Evolutionary conservation across 2,888 invertebrate genomes (phyloP).

Genomic region (Pammene fasciana): DNA sequence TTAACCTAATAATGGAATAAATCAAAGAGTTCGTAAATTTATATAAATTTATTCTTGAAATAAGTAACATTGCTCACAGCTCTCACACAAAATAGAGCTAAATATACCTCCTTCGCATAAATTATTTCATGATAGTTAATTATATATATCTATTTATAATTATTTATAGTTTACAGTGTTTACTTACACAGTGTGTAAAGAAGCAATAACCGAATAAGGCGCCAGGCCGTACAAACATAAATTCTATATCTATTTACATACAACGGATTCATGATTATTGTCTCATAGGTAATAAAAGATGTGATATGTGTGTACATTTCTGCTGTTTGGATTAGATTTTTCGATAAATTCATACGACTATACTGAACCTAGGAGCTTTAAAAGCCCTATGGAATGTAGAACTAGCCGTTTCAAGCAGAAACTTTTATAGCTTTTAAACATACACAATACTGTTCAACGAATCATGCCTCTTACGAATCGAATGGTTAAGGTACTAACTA

Average conservation of each 20-base stretch:
- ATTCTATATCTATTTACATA: slow-evolving; percentile 43
- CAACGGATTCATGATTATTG: slow-evolving; percentile 40
- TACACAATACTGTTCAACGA: slow-evolving; percentile 13
- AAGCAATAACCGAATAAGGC: slow-evolving; percentile 47
- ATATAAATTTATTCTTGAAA: slow-evolving; percentile 68
- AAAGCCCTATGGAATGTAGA: slow-evolving; percentile 64
- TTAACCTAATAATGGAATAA: neutral
- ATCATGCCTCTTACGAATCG: neutral
- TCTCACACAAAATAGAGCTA: slow-evolving; percentile 58
- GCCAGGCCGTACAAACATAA: slow-evolving; percentile 45
- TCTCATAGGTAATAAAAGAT: slow-evolving; percentile 25
- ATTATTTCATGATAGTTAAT: slow-evolving; percentile 45
- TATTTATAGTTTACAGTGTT: slow-evolving; percentile 35
- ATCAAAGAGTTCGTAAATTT: slow-evolving; percentile 45
- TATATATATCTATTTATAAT: slow-evolving; percentile 20
- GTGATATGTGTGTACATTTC: slow-evolving; percentile 45
- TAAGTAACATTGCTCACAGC: slow-evolving; percentile 67
- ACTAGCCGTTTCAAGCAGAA: slow-evolving; percentile 51
- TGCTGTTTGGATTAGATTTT: slow-evolving; percentile 10
- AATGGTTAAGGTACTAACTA: neutral
- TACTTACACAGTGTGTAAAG: slow-evolving; percentile 34
- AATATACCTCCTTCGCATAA: slow-evolving; percentile 48
- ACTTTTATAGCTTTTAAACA: slow-evolving; percentile 43
- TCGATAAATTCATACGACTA: slow-evolving; percentile 22
- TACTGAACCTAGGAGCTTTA: slow-evolving; percentile 44